Evolutionary conservation across 2,113 vertebrate species (phyloP).

Genomic region (Platysteira castanea): DNA sequence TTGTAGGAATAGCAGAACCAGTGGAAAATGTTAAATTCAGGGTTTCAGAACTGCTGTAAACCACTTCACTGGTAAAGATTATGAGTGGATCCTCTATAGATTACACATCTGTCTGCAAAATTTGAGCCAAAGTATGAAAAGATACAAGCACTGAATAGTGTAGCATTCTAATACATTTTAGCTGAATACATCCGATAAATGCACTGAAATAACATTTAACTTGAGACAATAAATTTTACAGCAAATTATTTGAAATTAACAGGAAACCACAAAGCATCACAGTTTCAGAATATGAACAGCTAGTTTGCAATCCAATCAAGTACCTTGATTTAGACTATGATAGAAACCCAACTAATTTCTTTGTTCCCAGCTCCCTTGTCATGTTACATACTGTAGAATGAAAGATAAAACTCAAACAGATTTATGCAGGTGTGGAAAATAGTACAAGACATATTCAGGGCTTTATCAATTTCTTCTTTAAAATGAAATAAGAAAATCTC

Average conservation of each 20-base stretch:
- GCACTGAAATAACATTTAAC: not conserved
- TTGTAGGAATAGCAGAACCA: not conserved
- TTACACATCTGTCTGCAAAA: not conserved
- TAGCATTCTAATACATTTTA: not conserved
- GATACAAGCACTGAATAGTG: not conserved
- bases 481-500: not conserved
- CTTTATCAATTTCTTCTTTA: not conserved
- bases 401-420: not conserved
- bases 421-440: not conserved
- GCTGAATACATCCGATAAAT: not conserved
- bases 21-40: not conserved
- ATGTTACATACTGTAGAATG: not conserved
- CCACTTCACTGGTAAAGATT: not conserved
- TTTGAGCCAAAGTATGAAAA: not conserved
- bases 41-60: not conserved
- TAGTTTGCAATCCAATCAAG: not conserved
- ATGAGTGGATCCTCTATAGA: not conserved
- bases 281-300: not conserved
- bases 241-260: not conserved
- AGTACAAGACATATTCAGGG: not conserved
- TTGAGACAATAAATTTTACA: not conserved
- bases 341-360: not conserved
- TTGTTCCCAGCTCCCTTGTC: not conserved
- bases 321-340: not conserved
- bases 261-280: not conserved